Evolutionary conservation across 2,113 vertebrate genomes (phyloP), one percentile per base, ranked within the genome.

Genomic region (Heptranchias perlo): DNA sequence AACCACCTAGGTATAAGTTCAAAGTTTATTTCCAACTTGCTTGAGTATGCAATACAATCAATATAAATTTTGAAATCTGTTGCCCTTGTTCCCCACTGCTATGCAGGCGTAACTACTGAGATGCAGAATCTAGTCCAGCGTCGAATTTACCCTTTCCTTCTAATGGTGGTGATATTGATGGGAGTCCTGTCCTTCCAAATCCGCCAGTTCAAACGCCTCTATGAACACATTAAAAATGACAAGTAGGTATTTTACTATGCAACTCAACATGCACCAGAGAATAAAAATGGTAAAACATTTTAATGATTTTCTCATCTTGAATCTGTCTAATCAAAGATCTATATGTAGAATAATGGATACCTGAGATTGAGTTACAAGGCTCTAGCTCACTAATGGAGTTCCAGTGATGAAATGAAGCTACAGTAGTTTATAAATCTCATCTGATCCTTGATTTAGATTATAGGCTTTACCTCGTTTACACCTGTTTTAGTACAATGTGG

Each of bases 191-290:
- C 99, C 97, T 99, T 99, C 97, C 99, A 99, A 98, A 98, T 99
- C 96, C 98, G 99, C 96, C 99, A 99, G 97, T 99, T 99, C 97
- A 99, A 99, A 98, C 99, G 99, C 97, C 99, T 99, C 97, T 99
- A 99, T 96, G 99, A 99, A 96, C 99, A 99, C 97, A 99, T 99
- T 97, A 99, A 99, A 97, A 99, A 99, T 39, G 99, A 99, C 98
- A 99, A 99, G 99, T 99, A 97, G 97, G 98, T 97, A 95, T 86
- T 87, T 58, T 39, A 49, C 39, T 47, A 25, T 14, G 47, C 25
- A 31, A 69, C 25, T 61, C 10, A 58, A 31, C 28, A n/a, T 28
- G 25, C 23, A 21, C 58, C 14, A 64, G n/a, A 39, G 58, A 62
- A 39, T 93, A 61, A 93, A 91, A 58, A 28, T 52, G 7, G 84